These are phyloP conservation scores for Dipodomys ordii DNA, from an alignment of 2,113 vertebrate genomes.

Conservation along the genomic window DNA sequence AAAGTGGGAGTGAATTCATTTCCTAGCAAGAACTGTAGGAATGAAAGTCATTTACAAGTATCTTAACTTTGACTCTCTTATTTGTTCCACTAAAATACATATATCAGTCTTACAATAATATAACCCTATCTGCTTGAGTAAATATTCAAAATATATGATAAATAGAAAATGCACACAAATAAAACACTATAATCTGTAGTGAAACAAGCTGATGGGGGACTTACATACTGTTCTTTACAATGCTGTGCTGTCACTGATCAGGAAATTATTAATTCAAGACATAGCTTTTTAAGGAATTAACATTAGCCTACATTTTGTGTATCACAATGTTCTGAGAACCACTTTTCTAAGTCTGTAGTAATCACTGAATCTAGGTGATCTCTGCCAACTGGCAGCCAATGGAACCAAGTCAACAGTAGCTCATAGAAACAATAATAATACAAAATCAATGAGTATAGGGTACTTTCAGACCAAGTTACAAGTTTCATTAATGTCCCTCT, in stretches of 20 bases:
- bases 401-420: slow-evolving; percentile 25
- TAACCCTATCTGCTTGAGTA: slow-evolving; percentile 35
- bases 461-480: background rate
- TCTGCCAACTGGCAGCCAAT: slow-evolving; percentile 60
- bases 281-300: slow-evolving; percentile 61
- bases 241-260: background rate
- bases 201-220: slow-evolving; percentile 9
- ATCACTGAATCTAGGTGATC: slow-evolving; percentile 61
- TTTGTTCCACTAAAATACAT: slow-evolving; percentile 16
- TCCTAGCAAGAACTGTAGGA: slow-evolving; percentile 47
- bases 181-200: background rate
- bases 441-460: slow-evolving; percentile 10
- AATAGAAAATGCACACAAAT: slow-evolving; percentile 33
- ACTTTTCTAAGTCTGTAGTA: slow-evolving; percentile 62
- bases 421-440: slow-evolving; percentile 10
- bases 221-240: slow-evolving; percentile 39
- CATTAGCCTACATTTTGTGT: slow-evolving; percentile 65
- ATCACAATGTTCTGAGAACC: slow-evolving; percentile 60
- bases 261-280: slow-evolving; percentile 6
- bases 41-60: slow-evolving; percentile 60
- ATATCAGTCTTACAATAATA: background rate
- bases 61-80: slow-evolving; percentile 33
- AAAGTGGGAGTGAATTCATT: slow-evolving; percentile 45
- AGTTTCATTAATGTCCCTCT: background rate
- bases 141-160: slow-evolving; percentile 26